Percentiles rank a stretch among this genome's conserved stretches.
phyloP scores from a whole-genome alignment of 2,113 vertebrate species.

The Atlantisia rogersi region DNA sequence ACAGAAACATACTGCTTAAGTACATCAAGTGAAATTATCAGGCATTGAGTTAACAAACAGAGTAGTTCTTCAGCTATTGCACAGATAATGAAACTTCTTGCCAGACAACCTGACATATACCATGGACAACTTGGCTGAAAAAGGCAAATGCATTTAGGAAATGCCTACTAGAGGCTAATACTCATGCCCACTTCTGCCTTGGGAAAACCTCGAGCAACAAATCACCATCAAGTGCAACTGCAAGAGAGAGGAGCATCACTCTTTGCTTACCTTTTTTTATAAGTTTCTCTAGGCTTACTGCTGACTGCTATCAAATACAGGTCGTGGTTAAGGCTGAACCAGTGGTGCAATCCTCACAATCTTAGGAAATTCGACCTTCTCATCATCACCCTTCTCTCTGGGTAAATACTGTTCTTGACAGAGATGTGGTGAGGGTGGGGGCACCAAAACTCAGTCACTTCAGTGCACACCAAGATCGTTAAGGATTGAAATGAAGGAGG shows the following conservation, averaged over 20 bases:
- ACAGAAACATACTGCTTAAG: background rate
- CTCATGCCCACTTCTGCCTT: fast-evolving
- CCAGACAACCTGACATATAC: background rate
- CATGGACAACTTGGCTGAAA: background rate
- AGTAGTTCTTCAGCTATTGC: background rate
- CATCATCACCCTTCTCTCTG: background rate
- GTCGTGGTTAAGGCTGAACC: background rate
- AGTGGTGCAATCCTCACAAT: background rate
- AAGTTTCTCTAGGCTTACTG: background rate
- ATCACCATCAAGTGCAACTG: background rate
- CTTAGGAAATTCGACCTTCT: background rate
- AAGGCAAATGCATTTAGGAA: background rate
- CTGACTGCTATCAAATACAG: fast-evolving
- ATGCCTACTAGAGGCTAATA: background rate
- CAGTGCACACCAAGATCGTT: background rate
- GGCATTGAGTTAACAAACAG: background rate
- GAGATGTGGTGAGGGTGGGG: background rate
- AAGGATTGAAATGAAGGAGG: background rate
- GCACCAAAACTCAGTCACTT: background rate
- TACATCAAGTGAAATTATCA: background rate
- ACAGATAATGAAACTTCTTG: background rate
- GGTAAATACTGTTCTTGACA: background rate
- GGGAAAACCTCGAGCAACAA: background rate
- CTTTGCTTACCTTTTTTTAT: background rate
- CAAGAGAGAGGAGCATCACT: background rate